Percentiles rank a stretch among this genome's conserved stretches.
Evolutionary conservation across 2,888 invertebrate species (phyloP).

Genomic region (Malthinus flaveolus): DNA sequence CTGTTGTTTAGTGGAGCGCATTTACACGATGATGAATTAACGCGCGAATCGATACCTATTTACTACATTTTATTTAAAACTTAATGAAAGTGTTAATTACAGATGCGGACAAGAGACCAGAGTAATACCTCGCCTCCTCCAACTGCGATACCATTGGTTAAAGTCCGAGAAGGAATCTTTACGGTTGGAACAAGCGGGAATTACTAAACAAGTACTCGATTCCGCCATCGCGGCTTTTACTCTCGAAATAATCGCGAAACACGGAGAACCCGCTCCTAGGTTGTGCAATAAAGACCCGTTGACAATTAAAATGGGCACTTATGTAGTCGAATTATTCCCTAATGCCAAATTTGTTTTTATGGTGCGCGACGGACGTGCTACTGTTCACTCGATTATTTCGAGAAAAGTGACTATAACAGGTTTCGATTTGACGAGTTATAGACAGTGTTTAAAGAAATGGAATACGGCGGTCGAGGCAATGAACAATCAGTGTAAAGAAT

Average conservation of each 20-base stretch:
- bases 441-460: slow-evolving; percentile 96
- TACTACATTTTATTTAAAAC: background rate
- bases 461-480: slow-evolving; percentile 93
- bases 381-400: slow-evolving; percentile 97
- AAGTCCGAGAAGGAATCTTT: slow-evolving; percentile 91
- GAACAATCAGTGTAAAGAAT: slow-evolving; percentile 88
- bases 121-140: slow-evolving; percentile 94
- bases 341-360: slow-evolving; percentile 97
- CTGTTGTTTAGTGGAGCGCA: no score
- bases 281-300: slow-evolving; percentile 99
- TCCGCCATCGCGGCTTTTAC: slow-evolving; percentile 97
- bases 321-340: slow-evolving; percentile 93
- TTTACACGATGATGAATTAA: no score
- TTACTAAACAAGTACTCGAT: slow-evolving; percentile 88
- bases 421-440: slow-evolving; percentile 91
- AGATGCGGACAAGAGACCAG: slow-evolving; percentile 96
- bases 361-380: slow-evolving; percentile 97
- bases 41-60: background rate
- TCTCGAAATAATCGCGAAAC: slow-evolving; percentile 92
- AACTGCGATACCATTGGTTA: slow-evolving; percentile 94
- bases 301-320: slow-evolving; percentile 94
- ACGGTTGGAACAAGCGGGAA: slow-evolving; percentile 91
- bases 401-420: slow-evolving; percentile 72
- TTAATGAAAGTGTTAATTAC: slow-evolving; percentile 40
- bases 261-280: slow-evolving; percentile 92